phyloP scores from a whole-genome alignment of 2,113 vertebrate genomes.

The Crotalus viridis region DNA sequence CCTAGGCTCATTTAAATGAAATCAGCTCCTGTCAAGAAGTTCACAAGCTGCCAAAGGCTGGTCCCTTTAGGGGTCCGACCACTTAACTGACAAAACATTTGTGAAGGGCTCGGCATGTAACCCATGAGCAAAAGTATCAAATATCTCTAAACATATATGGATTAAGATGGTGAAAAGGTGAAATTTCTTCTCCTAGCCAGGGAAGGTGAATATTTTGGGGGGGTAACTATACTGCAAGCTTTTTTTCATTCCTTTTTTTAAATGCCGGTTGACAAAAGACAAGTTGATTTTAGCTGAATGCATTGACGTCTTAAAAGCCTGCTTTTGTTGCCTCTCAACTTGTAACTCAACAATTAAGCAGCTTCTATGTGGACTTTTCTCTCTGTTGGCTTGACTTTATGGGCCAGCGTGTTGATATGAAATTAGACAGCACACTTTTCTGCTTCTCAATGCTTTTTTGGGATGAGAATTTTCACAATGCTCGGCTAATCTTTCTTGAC shows the following conservation, averaged over 20 bases:
- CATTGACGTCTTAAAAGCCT: constrained; percentile 79
- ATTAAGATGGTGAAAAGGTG: constrained; percentile 76
- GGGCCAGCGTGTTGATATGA: constrained; percentile 69
- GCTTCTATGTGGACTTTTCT: constrained; percentile 61
- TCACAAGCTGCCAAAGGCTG: constrained; percentile 50
- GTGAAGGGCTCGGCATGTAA: constrained; percentile 63
- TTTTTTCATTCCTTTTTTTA: constrained; percentile 14
- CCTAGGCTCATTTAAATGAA: fast-evolving
- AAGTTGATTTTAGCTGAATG: constrained; percentile 69
- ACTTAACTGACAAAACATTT: constrained; percentile 63
- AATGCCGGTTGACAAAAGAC: constrained; percentile 72
- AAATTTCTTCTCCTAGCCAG: constrained; percentile 67
- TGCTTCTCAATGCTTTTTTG: constrained; percentile 69
- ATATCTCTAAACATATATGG: constrained; percentile 67
- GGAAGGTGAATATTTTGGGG: constrained; percentile 72
- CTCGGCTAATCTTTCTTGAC: constrained; percentile 73
- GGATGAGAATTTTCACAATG: constrained; percentile 71
- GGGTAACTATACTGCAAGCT: constrained; percentile 63
- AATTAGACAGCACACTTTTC: constrained; percentile 69
- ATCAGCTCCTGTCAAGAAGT: constrained; percentile 37
- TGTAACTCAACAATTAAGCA: constrained; percentile 72
- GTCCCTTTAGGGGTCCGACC: constrained; percentile 61
- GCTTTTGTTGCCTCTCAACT: constrained; percentile 74
- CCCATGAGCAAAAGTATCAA: constrained; percentile 71
- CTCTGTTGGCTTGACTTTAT: constrained; percentile 70